Percentiles rank a stretch among this genome's conserved stretches.
These are phyloP conservation scores for rat (Rattus norvegicus) DNA, from an alignment of 2,113 vertebrate genomes.

Conservation along the genomic window GRCr8 NC_086020.1:177364001-177364500, in stretches of 20 bases:
- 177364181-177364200: background rate
- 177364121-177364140: background rate
- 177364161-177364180: background rate
- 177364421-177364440: background rate
- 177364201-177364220: background rate
- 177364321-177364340: background rate
- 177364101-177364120: background rate
- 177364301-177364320: constrained; percentile 21
- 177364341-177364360: background rate
- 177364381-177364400: background rate
- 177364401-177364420: background rate
- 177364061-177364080: constrained; percentile 15
- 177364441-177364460: background rate
- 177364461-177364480: background rate
- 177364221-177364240: background rate
- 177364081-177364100: background rate
- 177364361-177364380: background rate
- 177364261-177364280: background rate
- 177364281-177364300: constrained; percentile 26
- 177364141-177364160: background rate
- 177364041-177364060: background rate
- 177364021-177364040: background rate
- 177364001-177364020: background rate
- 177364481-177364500: constrained; percentile 20
- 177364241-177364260: background rate